Conservation (phyloP, 2,888 invertebrate genomes). For the Cryptophagus acutangulus region DNA sequence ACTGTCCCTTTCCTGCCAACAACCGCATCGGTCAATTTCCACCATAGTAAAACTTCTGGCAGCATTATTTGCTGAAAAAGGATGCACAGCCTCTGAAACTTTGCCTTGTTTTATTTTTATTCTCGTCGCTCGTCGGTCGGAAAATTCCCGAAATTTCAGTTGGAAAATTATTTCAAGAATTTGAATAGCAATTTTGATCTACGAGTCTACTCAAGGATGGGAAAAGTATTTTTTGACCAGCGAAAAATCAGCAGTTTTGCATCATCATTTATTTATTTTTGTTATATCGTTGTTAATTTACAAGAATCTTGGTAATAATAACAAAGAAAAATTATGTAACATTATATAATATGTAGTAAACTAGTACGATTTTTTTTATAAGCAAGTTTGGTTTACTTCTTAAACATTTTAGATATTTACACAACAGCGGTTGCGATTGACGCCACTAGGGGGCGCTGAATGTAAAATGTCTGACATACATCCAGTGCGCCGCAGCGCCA, state of each 20-base stretch:
- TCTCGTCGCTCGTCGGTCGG: too few relatives aligned
- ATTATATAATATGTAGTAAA: too few relatives aligned
- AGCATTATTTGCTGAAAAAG: slow-evolving; percentile 41
- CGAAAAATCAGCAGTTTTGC: too few relatives aligned
- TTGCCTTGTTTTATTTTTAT: slow-evolving; percentile 8
- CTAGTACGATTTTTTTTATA: too few relatives aligned
- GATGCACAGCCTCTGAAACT: slow-evolving; percentile 18
- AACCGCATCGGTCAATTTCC: slow-evolving; percentile 43
- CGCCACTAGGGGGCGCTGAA: too few relatives aligned
- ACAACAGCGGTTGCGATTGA: too few relatives aligned
- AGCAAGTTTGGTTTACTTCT: too few relatives aligned
- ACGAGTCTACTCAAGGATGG: background rate
- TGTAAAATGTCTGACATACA: too few relatives aligned
- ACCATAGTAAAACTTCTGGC: slow-evolving; percentile 40
- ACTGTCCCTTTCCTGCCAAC: slow-evolving; percentile 27
- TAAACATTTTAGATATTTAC: too few relatives aligned
- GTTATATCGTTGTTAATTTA: background rate
- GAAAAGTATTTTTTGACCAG: background rate
- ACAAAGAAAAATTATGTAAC: slow-evolving; percentile 15
- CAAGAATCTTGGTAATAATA: slow-evolving; percentile 13
- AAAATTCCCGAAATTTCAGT: slow-evolving; percentile 28
- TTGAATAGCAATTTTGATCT: slow-evolving; percentile 19
- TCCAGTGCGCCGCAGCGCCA: too few relatives aligned
- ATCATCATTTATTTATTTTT: slow-evolving; percentile 21
- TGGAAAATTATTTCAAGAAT: slow-evolving; percentile 27